Evolutionary conservation across 2,797 vertebrate species (phyloP).

Genomic region (Perodicticus potto): DNA sequence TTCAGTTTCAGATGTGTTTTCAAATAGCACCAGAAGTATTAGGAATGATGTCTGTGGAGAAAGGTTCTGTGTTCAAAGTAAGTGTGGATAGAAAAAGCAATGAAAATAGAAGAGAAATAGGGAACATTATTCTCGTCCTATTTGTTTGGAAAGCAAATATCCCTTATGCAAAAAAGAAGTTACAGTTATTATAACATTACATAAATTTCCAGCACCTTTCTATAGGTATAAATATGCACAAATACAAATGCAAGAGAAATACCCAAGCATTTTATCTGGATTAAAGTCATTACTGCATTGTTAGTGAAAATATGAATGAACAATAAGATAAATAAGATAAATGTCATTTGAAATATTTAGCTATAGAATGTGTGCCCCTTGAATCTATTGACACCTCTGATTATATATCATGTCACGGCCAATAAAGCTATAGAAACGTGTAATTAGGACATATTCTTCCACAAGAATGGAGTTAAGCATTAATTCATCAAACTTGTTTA

Average conservation of each 20-base stretch:
- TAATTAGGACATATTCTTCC: conserved; percentile 75
- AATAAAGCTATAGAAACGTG: conserved; percentile 77
- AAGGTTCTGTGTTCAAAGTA: neutral
- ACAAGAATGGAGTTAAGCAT: conserved; percentile 64
- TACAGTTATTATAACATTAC: neutral
- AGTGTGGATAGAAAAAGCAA: neutral
- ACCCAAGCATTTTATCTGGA: neutral
- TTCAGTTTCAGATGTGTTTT: neutral
- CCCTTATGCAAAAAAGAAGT: neutral
- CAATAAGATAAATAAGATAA: neutral
- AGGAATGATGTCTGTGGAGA: neutral
- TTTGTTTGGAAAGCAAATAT: conserved; percentile 31
- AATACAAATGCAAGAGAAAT: neutral
- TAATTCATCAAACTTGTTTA: conserved; percentile 80
- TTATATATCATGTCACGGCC: conserved; percentile 60
- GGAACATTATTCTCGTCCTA: neutral
- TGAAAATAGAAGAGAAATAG: neutral
- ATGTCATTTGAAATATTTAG: neutral
- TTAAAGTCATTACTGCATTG: neutral
- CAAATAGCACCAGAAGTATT: neutral
- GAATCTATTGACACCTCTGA: conserved; percentile 55
- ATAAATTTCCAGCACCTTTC: neutral
- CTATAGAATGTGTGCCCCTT: neutral
- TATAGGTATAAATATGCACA: neutral
- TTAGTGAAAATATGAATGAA: neutral